Conservation (phyloP, 2,113 vertebrate species). For the Riparia riparia region DNA sequence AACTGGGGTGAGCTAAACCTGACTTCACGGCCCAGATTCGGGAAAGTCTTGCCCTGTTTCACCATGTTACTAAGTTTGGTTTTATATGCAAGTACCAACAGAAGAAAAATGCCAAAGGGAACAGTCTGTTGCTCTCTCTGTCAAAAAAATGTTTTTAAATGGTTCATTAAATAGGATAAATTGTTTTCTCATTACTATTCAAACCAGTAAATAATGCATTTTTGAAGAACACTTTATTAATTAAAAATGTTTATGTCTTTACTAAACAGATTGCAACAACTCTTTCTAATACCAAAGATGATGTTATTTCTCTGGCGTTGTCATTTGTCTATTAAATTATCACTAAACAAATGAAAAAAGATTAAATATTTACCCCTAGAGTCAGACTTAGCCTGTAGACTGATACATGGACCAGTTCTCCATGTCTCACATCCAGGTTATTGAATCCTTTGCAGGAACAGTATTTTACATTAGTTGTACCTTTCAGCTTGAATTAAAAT, state of each 20-base stretch:
- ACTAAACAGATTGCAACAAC: conserved; percentile 24
- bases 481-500: not conserved
- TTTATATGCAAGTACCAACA: not conserved
- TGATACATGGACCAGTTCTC: not conserved
- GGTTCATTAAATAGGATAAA: conserved; percentile 71
- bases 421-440: not conserved
- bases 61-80: not conserved
- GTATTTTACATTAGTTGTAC: not conserved
- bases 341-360: conserved; percentile 12
- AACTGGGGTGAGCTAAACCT: not conserved
- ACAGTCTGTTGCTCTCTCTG: conserved; percentile 18
- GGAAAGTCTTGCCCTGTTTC: not conserved
- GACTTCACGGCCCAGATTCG: not conserved
- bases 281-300: conserved; percentile 22
- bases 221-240: conserved; percentile 74
- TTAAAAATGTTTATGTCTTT: conserved; percentile 72
- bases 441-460: not conserved
- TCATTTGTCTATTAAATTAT: conserved; percentile 42
- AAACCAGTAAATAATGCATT: conserved; percentile 72
- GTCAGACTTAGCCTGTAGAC: not conserved
- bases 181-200: conserved; percentile 67
- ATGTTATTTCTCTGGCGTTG: not conserved
- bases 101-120: conserved; percentile 20
- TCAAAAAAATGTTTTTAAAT: conserved; percentile 62
- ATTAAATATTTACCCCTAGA: conserved; percentile 40